Evolutionary conservation across 2,113 vertebrate species (phyloP), one percentile per base, ranked within the genome.

Genomic region (Pavo muticus): DNA sequence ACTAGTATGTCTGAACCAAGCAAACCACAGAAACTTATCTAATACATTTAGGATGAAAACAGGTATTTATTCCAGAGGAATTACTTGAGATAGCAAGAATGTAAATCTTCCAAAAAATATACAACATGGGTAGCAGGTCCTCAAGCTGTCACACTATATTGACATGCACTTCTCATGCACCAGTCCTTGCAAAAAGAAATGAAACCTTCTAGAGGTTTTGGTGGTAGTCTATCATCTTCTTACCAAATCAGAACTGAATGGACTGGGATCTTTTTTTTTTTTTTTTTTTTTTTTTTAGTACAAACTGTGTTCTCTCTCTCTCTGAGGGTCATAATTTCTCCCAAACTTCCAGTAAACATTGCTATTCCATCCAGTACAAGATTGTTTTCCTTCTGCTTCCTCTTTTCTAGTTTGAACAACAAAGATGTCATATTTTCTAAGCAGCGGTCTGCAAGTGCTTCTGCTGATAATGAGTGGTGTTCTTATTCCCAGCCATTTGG

Each of bases 1-100:
- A 44, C 81, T 47, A 65, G 6, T 56, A 17, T 0, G 0, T 45
- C 69, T 79, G 44, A 81, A 29, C 18, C 68, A 5, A 45, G 17
- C 56, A 63, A 94, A 71, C 5, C 79, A 11, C 18, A 64, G 69
- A 64, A 48, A n/a, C 12, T 61, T 65, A 80, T 35, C 27, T 72
- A 65, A 68, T n/a, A 52, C 8, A 11, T 45, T 70, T 84, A 42
- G 45, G 59, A 37, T 72, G 3, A 75, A 45, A 82, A 44, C 5
- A 63, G 4, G 5, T 15, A 23, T 42, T 84, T 54, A 72, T 17
- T 87, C 23, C 23, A 30, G 14, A 52, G 16, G 8, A 68, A 9
- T 32, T 71, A 32, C 5, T 35, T 81, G 73, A 72, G n/a, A 19
- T 2, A 61, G 9, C 15, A n/a, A 25, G 35, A 82, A 72, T 19